These are phyloP conservation scores for Napeogenes inachia DNA, from an alignment of 2,888 invertebrate genomes.

Conservation along the genomic window DNA sequence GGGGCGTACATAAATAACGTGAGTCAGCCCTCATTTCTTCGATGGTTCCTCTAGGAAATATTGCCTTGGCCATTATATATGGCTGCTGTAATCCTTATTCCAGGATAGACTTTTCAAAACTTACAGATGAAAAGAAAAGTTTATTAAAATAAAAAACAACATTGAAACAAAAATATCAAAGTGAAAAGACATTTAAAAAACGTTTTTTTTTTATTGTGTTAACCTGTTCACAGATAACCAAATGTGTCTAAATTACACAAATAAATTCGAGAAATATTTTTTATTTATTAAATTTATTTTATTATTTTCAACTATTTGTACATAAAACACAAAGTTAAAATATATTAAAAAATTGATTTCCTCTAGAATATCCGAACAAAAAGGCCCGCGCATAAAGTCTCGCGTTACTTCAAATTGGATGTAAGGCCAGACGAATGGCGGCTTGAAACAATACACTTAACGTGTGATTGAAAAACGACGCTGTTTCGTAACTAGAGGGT, in stretches of 20 bases:
- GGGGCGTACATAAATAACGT: conserved; percentile 66
- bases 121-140: not conserved
- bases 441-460: conserved; percentile 49
- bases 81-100: not conserved
- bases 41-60: conserved; percentile 38
- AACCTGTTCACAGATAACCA: too few relatives aligned
- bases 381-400: conserved; percentile 27
- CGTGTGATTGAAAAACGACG: conserved; percentile 35
- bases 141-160: too few relatives aligned
- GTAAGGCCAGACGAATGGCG: conserved; percentile 53
- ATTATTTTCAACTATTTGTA: not conserved
- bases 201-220: too few relatives aligned
- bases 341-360: conserved; percentile 11
- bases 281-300: too few relatives aligned
- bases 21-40: conserved; percentile 41
- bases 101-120: not conserved
- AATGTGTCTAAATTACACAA: too few relatives aligned
- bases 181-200: too few relatives aligned
- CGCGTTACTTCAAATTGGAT: conserved; percentile 39
- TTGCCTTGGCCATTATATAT: conserved; percentile 26
- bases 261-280: too few relatives aligned
- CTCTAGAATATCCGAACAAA: conserved; percentile 21
- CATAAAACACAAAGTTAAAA: not conserved
- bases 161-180: too few relatives aligned
- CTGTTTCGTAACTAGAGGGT: conserved; percentile 6